Conservation (phyloP, 37 sponge, comb jelly and placozoan genomes). For the Tethya wilhelma region DNA sequence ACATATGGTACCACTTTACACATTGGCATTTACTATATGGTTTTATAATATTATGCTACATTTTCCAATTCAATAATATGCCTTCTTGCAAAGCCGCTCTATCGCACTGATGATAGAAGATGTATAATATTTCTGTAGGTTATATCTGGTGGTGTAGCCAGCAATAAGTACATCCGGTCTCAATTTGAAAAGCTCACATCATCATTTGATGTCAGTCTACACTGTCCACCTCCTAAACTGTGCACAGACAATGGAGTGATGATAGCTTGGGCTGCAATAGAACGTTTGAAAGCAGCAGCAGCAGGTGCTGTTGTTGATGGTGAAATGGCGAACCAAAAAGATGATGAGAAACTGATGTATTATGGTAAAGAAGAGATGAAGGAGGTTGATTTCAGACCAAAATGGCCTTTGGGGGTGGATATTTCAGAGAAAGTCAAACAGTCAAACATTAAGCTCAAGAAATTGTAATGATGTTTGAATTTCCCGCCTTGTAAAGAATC, state of each 20-base stretch:
- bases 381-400: constrained; percentile 23
- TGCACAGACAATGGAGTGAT: constrained; percentile 93
- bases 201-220: constrained; percentile 19
- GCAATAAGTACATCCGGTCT: constrained; percentile 47
- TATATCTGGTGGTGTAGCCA: constrained; percentile 85
- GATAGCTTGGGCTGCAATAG: constrained; percentile 87
- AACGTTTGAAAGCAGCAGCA: constrained; percentile 24
- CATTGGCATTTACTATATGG: constrained; percentile 2
- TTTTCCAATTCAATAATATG: neutral
- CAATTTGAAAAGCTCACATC: constrained; percentile 17
- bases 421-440: constrained; percentile 39
- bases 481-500: too few relatives aligned
- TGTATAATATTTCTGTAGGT: constrained; percentile 30
- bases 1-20: constrained; percentile 66
- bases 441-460: too few relatives aligned
- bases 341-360: neutral
- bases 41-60: neutral
- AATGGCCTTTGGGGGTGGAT: constrained; percentile 63
- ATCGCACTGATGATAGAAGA: neutral
- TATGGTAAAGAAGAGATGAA: constrained; percentile 3
- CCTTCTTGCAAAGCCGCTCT: neutral
- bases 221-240: constrained; percentile 63
- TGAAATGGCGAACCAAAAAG: neutral
- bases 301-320: neutral
- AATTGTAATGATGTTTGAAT: neutral